Evolutionary conservation across 2,113 vertebrate genomes (phyloP).

Genomic region (Cichladusa arquata): DNA sequence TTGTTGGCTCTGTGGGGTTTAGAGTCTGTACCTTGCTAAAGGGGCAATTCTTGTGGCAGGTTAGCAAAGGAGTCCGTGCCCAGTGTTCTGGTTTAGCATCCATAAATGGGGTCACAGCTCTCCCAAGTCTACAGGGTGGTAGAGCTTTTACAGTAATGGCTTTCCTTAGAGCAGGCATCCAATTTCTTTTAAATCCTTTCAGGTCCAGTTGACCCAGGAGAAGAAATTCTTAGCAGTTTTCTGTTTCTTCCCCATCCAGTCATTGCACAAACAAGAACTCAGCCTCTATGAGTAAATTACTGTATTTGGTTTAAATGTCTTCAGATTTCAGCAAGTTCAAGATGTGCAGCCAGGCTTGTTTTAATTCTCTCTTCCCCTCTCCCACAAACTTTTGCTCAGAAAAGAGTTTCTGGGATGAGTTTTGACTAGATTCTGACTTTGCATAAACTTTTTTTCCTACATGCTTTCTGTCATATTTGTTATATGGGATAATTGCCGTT

Average conservation of each 20-base stretch:
- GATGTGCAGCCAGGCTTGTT: background rate
- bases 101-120: background rate
- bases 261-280: background rate
- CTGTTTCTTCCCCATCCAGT: background rate
- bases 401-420: background rate
- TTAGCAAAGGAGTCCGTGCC: background rate
- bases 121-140: background rate
- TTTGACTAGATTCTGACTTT: conserved; percentile 11
- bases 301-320: background rate
- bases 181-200: background rate
- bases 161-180: background rate
- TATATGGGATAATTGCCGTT: background rate
- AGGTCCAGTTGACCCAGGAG: conserved; percentile 28
- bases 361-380: background rate
- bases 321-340: background rate
- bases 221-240: conserved; percentile 6
- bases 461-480: background rate
- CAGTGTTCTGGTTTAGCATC: background rate
- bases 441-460: background rate
- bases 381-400: background rate
- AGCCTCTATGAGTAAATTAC: background rate
- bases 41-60: background rate
- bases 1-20: background rate
- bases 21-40: background rate
- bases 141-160: background rate